Evolutionary conservation across 2,797 vertebrate genomes (phyloP).

Genomic region (Antrozous pallidus): DNA sequence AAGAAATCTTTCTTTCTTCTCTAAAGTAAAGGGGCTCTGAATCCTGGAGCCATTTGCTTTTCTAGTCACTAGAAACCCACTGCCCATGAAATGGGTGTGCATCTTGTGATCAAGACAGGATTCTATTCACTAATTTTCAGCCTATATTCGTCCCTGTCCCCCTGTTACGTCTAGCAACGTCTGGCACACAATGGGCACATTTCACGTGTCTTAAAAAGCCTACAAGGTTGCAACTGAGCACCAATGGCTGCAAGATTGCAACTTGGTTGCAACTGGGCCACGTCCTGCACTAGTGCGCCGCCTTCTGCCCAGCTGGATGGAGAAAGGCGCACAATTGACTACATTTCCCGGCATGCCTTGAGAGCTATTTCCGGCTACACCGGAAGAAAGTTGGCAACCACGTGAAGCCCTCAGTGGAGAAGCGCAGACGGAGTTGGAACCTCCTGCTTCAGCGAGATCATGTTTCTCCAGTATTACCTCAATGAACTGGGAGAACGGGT

Average conservation of each 20-base stretch:
- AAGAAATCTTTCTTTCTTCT: constrained; percentile 20
- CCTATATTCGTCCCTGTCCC: background rate
- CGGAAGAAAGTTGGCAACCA: background rate
- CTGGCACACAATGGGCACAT: constrained; percentile 36
- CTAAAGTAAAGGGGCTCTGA: background rate
- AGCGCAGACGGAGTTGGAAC: fast-evolving
- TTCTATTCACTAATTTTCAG: background rate
- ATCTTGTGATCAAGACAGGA: background rate
- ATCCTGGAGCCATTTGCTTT: background rate
- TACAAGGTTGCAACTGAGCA: background rate
- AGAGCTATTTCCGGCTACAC: background rate
- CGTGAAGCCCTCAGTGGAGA: background rate
- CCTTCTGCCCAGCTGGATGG: background rate
- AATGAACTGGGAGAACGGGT: constrained; percentile 88
- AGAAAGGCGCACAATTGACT: constrained; percentile 24
- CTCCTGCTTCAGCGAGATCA: background rate
- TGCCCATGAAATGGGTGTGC: background rate
- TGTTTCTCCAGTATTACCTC: constrained; percentile 92
- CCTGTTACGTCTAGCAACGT: background rate
- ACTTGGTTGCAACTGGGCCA: constrained; percentile 15
- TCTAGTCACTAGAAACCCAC: background rate
- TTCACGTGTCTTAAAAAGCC: background rate
- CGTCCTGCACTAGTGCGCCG: constrained; percentile 3
- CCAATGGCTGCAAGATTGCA: background rate
- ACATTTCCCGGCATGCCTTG: constrained; percentile 62